phyloP scores from a whole-genome alignment of 2,888 invertebrate genomes.

The Lottia gigantea region DNA sequence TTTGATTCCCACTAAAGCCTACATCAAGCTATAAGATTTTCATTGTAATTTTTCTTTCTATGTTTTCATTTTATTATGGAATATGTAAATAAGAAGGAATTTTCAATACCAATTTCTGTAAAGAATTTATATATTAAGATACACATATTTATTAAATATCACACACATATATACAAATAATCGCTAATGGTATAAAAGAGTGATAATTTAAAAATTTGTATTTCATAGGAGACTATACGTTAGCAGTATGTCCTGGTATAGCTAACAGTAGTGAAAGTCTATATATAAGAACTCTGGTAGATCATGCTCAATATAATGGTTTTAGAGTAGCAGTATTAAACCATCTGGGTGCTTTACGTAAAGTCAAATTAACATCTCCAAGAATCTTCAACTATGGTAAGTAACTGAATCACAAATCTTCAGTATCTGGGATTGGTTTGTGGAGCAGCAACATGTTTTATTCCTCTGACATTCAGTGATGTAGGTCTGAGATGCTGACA shows the following conservation, averaged over 20 bases:
- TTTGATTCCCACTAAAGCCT: too few species aligned
- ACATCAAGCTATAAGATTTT: too few species aligned
- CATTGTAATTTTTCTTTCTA: too few species aligned
- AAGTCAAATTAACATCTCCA: conserved; percentile 86
- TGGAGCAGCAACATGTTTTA: too few species aligned
- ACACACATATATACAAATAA: too few species aligned
- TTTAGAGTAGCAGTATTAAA: conserved; percentile 93
- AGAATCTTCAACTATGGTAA: conserved; percentile 93
- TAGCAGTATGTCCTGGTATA: conserved; percentile 75
- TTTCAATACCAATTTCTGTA: too few species aligned
- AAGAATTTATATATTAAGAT: too few species aligned
- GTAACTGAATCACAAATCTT: conserved; percentile 41
- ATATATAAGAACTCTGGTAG: conserved; percentile 92
- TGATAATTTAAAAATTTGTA: background rate
- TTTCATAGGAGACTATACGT: conserved; percentile 70
- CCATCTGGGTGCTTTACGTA: conserved; percentile 89
- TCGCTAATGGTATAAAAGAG: background rate
- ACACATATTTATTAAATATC: too few species aligned
- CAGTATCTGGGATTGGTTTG: background rate
- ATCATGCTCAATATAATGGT: conserved; percentile 90
- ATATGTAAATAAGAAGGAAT: too few species aligned
- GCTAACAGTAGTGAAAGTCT: conserved; percentile 94
- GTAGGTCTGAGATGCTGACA: background rate
- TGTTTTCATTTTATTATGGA: too few species aligned
- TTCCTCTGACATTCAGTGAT: background rate